These are phyloP conservation scores for Blastobasis lacticolella DNA, from an alignment of 2,888 invertebrate genomes.

Conservation along the genomic window DNA sequence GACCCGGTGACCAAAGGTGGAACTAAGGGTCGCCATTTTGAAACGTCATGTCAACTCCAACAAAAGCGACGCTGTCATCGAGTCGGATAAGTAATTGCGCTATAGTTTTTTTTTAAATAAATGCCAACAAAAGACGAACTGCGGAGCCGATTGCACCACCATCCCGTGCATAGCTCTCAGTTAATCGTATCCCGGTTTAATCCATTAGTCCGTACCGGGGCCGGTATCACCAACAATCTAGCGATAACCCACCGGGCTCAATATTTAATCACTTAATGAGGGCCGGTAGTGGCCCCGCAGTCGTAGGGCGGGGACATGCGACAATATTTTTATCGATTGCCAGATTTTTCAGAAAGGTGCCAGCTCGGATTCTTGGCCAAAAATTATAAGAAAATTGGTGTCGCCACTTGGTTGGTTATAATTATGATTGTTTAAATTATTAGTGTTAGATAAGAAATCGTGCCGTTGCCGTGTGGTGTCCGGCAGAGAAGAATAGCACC, in stretches of 20 bases:
- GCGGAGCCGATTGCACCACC: not conserved
- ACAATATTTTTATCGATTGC: no score
- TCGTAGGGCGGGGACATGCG: no score
- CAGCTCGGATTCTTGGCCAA: no score
- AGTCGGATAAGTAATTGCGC: not conserved
- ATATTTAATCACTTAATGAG: conserved; percentile 17
- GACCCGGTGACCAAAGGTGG: not conserved
- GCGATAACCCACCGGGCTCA: conserved; percentile 12
- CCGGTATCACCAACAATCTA: conserved; percentile 8
- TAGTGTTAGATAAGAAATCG: no score
- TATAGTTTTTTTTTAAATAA: not conserved
- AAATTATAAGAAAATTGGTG: no score
- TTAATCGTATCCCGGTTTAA: conserved; percentile 5
- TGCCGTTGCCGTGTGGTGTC: no score
- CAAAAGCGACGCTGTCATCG: not conserved
- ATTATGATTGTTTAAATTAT: no score
- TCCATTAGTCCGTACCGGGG: conserved; percentile 14
- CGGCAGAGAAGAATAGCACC: no score
- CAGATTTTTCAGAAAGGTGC: no score
- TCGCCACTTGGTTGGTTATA: no score
- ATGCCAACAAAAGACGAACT: not conserved
- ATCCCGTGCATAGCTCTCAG: not conserved
- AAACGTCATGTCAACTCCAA: not conserved
- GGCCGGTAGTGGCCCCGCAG: conserved; percentile 3
- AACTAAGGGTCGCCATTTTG: not conserved